phyloP scores from a whole-genome alignment of 2,113 vertebrate species.

The Centropus bengalensis region DNA sequence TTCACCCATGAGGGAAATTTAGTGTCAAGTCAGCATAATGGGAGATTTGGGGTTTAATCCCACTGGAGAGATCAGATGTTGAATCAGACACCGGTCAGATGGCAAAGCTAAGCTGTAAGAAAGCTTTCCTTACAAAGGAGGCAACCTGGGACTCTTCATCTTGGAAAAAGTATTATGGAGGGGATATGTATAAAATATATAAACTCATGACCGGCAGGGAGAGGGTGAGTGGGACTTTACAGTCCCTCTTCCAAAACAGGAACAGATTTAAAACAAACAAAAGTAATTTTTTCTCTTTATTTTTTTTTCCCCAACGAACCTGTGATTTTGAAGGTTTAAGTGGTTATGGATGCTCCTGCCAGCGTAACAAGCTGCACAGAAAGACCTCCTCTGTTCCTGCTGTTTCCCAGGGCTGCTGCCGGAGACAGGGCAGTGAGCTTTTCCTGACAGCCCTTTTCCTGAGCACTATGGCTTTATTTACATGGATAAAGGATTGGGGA shows the following conservation, averaged over 20 bases:
- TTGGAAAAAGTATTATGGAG: not conserved
- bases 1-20: not conserved
- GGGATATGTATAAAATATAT: not conserved
- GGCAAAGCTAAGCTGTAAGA: not conserved
- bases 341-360: not conserved
- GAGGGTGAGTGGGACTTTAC: not conserved
- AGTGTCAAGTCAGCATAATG: not conserved
- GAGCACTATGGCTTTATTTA: not conserved
- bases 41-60: not conserved
- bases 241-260: not conserved
- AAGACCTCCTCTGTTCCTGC: not conserved
- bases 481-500: not conserved
- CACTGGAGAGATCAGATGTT: not conserved
- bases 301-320: not conserved
- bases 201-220: not conserved
- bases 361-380: not conserved
- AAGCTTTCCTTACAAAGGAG: not conserved
- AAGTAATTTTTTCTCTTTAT: not conserved
- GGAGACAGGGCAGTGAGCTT: not conserved
- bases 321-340: not conserved
- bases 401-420: not conserved
- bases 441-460: not conserved
- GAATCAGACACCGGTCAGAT: not conserved
- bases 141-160: not conserved
- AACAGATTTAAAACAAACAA: not conserved